Conservation (phyloP, 2,888 invertebrate species). For the Parnassius orleans region DNA sequence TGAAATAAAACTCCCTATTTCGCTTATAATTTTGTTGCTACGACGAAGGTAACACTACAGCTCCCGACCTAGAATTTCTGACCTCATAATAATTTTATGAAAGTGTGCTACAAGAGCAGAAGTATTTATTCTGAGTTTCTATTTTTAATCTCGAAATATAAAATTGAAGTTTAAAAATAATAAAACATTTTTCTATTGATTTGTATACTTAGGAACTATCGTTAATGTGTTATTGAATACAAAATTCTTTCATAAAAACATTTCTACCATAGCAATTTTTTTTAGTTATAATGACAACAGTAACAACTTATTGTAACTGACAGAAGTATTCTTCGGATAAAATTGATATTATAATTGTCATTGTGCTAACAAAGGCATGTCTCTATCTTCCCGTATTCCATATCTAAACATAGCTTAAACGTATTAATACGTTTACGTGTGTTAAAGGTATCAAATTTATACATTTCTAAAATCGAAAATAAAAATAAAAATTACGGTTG, state of each 20-base stretch:
- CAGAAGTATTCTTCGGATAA: too few relatives aligned
- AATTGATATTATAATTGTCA: too few relatives aligned
- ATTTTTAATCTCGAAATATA: constrained; percentile 5
- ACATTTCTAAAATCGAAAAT: constrained; percentile 4
- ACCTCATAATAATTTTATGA: constrained; percentile 24
- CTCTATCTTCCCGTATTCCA: too few relatives aligned
- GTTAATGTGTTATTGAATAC: too few relatives aligned
- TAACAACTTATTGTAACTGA: too few relatives aligned
- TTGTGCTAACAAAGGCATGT: too few relatives aligned
- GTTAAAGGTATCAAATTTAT: too few relatives aligned
- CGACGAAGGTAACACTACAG: constrained; percentile 8
- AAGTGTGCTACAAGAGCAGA: constrained; percentile 9
- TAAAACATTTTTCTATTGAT: constrained; percentile 1
- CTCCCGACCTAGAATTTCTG: constrained; percentile 24
- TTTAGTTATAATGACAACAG: too few relatives aligned
- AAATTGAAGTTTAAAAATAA: constrained; percentile 5
- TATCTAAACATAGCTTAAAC: too few relatives aligned
- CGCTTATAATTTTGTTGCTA: constrained; percentile 21
- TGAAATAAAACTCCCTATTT: constrained; percentile 1
- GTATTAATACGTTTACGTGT: too few relatives aligned
- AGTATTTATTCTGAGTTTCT: constrained; percentile 8
- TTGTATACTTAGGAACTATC: not conserved
- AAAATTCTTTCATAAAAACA: too few relatives aligned
- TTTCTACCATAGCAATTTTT: too few relatives aligned
- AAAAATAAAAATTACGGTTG: constrained; percentile 18